These are phyloP conservation scores for Dasypus novemcinctus DNA, from an alignment of 2,113 vertebrate genomes.

Conservation along the genomic window DNA sequence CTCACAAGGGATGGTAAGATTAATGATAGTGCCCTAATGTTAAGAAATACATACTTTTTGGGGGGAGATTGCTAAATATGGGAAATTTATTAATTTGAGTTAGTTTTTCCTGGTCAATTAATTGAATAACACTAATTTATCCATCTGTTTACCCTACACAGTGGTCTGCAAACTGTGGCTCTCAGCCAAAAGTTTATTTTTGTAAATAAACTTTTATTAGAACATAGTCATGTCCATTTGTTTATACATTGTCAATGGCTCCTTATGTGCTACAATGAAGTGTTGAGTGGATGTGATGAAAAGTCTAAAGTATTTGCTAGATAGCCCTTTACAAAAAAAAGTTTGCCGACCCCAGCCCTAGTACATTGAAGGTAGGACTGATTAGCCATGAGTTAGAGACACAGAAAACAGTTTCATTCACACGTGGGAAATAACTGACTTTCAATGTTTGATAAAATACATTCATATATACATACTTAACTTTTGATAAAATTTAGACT, in stretches of 20 bases:
- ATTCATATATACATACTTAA: slow-evolving; percentile 27
- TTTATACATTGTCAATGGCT: not conserved
- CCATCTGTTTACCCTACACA: slow-evolving; percentile 66
- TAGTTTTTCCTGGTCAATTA: slow-evolving; percentile 77
- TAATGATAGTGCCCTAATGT: not conserved
- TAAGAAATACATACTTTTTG: slow-evolving; percentile 3
- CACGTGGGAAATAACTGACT: slow-evolving; percentile 57
- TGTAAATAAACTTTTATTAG: slow-evolving; percentile 29
- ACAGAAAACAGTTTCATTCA: slow-evolving; percentile 51
- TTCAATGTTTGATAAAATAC: slow-evolving; percentile 29
- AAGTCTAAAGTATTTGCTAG: slow-evolving; percentile 2
- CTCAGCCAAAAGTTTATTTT: slow-evolving; percentile 26
- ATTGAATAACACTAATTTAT: slow-evolving; percentile 80
- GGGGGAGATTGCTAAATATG: slow-evolving; percentile 5
- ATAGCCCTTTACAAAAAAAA: not conserved
- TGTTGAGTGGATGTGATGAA: not conserved
- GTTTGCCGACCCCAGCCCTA: not conserved
- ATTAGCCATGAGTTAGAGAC: slow-evolving; percentile 58
- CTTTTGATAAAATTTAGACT: slow-evolving; percentile 52
- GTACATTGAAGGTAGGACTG: slow-evolving; percentile 43
- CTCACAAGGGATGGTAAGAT: not conserved
- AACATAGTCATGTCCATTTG: not conserved
- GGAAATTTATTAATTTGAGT: slow-evolving; percentile 76
- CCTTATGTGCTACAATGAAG: not conserved
- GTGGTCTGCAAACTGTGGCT: not conserved